Evolutionary conservation across 2,888 invertebrate species (phyloP), one percentile per base, ranked within the genome.

Genomic region (Zootermopsis nevadensis): DNA sequence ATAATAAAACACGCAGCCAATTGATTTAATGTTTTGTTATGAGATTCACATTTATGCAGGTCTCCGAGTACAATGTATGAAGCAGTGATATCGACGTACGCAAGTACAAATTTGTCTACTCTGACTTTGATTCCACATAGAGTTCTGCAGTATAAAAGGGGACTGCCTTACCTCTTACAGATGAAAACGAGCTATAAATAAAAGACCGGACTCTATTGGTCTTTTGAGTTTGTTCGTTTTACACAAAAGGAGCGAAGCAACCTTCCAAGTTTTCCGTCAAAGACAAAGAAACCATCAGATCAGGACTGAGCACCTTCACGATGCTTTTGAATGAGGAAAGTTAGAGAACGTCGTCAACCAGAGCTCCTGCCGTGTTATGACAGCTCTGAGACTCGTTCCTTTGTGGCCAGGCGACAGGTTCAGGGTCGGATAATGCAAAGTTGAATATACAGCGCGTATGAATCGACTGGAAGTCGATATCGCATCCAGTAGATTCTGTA

Each of bases 231-330:
- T 60, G 60, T 60, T 60, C 60, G 3, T 60, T 60, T 60, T 60
- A n/a, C 12, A 60, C 27, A 60, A 48, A 48, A n/a, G n/a, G n/a
- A n/a, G n/a, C n/a, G n/a, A n/a, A 60, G 60, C 27, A 31, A 42
- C 48, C 55, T 33, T 55, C 48, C 38, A 53, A 53, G 77, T 77
- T 77, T 77, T 77, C 77, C 77, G 77, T 55, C 77, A 77, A 77
- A 77, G 77, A 77, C 77, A 77, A 77, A 77, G 77, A 77, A 77
- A 77, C 33, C 55, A 55, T 77, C 31, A 42, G 42, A n/a, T 60
- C 60, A 27, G n/a, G n/a, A 27, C 6, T 1, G 48, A 3, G 48
- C 15, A 48, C 48, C 15, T 48, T 19, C 48, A 15, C 19, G 48
- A 19, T 48, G 19, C 48, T 48, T 42, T 48, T 48, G 60, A 60